phyloP scores from a whole-genome alignment of 2,797 vertebrate genomes.

The Melanotaenia nigrans region DNA sequence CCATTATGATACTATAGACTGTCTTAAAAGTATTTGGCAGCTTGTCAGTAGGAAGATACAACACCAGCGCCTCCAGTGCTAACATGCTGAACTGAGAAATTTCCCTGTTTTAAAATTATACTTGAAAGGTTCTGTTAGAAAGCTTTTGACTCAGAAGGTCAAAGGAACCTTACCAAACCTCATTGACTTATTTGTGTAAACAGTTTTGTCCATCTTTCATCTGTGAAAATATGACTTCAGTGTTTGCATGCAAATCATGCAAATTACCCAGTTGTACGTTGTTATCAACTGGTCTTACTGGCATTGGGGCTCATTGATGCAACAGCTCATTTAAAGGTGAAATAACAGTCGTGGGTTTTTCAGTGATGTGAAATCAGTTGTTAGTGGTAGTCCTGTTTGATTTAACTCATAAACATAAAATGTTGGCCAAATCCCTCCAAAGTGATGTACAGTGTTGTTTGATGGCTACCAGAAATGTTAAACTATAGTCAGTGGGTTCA shows the following conservation, averaged over 20 bases:
- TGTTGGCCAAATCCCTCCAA: neutral
- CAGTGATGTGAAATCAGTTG: neutral
- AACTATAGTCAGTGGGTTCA: neutral
- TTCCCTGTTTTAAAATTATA: neutral
- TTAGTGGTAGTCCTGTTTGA: neutral
- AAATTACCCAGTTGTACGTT: neutral
- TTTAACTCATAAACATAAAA: neutral
- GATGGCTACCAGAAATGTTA: neutral
- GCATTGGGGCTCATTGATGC: neutral
- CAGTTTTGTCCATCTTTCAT: neutral
- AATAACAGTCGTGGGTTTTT: neutral
- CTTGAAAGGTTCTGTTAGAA: neutral
- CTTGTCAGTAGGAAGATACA: slow-evolving; percentile 13
- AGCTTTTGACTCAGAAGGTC: neutral
- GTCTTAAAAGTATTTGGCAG: slow-evolving; percentile 9
- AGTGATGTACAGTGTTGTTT: neutral
- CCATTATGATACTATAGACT: neutral
- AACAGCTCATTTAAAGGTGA: neutral
- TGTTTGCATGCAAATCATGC: neutral
- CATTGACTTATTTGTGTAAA: neutral
- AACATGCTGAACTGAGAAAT: neutral
- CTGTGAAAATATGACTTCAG: neutral
- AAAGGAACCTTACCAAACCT: neutral
- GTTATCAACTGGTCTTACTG: neutral
- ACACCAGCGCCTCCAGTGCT: neutral